Conservation (phyloP, 2,113 vertebrate genomes). For the Marmota monax region DNA sequence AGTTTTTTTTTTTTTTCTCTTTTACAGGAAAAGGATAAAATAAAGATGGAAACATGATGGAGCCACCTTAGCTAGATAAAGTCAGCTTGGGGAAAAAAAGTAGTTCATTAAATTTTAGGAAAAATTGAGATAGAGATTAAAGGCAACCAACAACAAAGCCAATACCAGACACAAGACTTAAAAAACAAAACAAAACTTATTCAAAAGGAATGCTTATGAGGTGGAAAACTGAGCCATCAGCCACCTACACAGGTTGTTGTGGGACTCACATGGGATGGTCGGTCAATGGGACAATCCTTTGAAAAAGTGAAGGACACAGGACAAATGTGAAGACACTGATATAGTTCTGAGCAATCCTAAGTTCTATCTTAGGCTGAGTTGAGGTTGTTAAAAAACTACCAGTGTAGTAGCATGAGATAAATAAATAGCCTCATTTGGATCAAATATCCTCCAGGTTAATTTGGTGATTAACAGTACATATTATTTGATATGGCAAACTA, state of each 20-base stretch:
- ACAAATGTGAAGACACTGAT: neutral
- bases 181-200: neutral
- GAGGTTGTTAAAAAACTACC: neutral
- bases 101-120: constrained; percentile 10
- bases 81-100: neutral
- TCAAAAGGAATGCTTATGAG: neutral
- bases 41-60: neutral
- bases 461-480: neutral
- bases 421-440: neutral
- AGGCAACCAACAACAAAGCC: neutral
- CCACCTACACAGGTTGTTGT: neutral
- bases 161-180: neutral
- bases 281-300: neutral
- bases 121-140: constrained; percentile 15
- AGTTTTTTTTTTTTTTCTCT: neutral
- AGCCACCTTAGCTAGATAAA: neutral
- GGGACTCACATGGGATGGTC: neutral
- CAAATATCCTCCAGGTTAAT: neutral
- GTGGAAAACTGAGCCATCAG: neutral
- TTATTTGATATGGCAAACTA: neutral
- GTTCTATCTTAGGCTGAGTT: neutral
- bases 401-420: neutral
- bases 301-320: neutral
- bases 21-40: neutral
- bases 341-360: neutral